These are phyloP conservation scores for Ceryle rudis DNA, from an alignment of 2,797 vertebrate genomes.

Conservation along the genomic window DNA sequence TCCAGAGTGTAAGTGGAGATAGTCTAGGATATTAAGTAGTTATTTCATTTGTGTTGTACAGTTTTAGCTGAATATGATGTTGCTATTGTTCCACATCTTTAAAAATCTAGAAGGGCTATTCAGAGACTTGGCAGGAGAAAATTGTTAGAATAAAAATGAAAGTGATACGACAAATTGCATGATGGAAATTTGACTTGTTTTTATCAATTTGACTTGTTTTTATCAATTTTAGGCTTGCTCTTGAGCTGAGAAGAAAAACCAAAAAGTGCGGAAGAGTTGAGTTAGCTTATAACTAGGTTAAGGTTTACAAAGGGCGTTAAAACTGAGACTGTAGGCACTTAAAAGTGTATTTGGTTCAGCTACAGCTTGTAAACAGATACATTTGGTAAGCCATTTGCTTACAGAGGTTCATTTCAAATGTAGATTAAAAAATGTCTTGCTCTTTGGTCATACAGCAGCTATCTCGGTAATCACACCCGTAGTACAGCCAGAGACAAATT, in stretches of 20 bases:
- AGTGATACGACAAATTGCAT: background rate
- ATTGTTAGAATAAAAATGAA: background rate
- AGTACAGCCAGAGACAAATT: background rate
- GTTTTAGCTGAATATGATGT: background rate
- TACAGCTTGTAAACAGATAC: background rate
- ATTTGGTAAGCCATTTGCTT: background rate
- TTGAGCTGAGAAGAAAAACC: background rate
- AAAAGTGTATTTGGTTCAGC: background rate
- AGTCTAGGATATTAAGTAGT: conserved; percentile 36
- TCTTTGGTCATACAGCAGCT: background rate
- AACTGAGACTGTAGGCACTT: background rate
- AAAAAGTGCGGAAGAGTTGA: background rate
- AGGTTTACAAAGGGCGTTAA: background rate
- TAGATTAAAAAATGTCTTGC: background rate
- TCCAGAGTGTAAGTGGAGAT: conserved; percentile 54
- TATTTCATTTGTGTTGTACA: background rate
- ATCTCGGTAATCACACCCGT: background rate
- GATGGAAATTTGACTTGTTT: background rate
- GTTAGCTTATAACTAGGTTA: background rate
- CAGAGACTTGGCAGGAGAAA: background rate
- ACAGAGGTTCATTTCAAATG: background rate
- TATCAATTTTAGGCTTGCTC: background rate
- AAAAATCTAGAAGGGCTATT: background rate
- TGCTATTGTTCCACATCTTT: background rate
- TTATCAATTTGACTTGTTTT: background rate